These are phyloP conservation scores for Sylvietta virens DNA, from an alignment of 2,113 vertebrate genomes.

Conservation along the genomic window DNA sequence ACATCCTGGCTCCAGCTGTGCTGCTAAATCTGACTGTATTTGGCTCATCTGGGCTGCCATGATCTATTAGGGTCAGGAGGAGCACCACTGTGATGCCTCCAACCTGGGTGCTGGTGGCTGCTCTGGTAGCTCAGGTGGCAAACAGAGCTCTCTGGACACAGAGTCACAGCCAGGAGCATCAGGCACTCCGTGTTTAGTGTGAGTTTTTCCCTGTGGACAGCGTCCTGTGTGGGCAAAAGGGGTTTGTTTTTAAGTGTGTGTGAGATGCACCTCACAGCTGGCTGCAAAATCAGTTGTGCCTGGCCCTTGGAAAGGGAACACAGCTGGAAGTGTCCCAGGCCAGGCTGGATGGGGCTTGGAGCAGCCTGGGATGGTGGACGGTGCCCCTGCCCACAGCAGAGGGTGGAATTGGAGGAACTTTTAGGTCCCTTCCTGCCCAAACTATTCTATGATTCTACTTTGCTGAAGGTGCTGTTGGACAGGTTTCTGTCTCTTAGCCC, in stretches of 20 bases:
- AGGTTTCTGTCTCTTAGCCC: not conserved
- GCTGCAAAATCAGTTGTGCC: not conserved
- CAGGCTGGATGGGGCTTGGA: not conserved
- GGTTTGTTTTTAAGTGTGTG: not conserved
- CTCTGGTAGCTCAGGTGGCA: not conserved
- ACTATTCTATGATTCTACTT: not conserved
- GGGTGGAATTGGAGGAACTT: not conserved
- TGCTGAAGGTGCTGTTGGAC: not conserved
- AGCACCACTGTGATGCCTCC: not conserved
- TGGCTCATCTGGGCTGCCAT: not conserved
- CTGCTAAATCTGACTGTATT: not conserved
- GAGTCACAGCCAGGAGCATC: not conserved
- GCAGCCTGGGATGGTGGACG: not conserved
- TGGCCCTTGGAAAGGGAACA: not conserved
- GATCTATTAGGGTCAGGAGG: not conserved
- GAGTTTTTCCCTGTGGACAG: not conserved
- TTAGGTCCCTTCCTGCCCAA: not conserved
- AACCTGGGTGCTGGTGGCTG: not conserved
- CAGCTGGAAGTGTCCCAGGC: not conserved
- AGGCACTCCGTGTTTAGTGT: rapidly evolving
- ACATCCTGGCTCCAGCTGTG: not conserved
- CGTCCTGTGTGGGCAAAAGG: not conserved
- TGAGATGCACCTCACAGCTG: not conserved
- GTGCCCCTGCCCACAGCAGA: not conserved
- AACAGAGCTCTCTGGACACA: not conserved